Evolutionary conservation across 1,140 invertebrate species (phyloP).

Genomic region (Asobara japonica): DNA sequence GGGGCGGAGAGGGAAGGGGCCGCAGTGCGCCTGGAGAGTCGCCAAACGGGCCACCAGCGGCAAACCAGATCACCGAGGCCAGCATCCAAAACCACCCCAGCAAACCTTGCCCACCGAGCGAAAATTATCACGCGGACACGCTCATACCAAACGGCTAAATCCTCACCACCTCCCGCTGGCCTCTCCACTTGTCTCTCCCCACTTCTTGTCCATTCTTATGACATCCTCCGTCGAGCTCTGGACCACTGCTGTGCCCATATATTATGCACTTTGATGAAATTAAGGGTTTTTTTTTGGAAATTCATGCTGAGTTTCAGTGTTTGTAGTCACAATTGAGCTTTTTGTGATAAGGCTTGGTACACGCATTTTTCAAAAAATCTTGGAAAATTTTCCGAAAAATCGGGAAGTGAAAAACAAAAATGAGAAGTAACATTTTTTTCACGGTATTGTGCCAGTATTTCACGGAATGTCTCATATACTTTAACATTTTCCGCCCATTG

Average conservation of each 20-base stretch:
- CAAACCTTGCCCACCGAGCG: slow-evolving; percentile 36
- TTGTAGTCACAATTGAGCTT: no score
- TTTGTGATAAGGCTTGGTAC: no score
- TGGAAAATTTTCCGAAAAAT: no score
- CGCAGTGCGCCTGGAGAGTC: slow-evolving; percentile 58
- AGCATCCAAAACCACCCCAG: slow-evolving; percentile 37
- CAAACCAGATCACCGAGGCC: slow-evolving; percentile 41
- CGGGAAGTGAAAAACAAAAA: no score
- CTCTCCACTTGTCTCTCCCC: not conserved
- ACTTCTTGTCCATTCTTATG: not conserved
- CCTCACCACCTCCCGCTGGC: not conserved
- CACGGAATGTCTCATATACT: no score
- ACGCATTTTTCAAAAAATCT: no score
- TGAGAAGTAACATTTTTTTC: no score
- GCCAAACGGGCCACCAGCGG: slow-evolving; percentile 51
- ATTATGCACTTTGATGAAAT: no score
- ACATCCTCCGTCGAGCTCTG: not conserved
- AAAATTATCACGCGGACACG: slow-evolving; percentile 49
- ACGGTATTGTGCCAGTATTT: no score
- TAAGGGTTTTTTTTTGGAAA: no score
- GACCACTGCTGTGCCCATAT: no score
- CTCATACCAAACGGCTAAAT: slow-evolving; percentile 37
- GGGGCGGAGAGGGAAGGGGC: slow-evolving; percentile 41
- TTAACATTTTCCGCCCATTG: not conserved
- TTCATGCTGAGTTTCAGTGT: no score